Percentiles rank a stretch among this genome's conserved stretches.
These are phyloP conservation scores for Neolamprologus fasciatus DNA, from an alignment of 2,113 vertebrate genomes.

Conservation along the genomic window DNA sequence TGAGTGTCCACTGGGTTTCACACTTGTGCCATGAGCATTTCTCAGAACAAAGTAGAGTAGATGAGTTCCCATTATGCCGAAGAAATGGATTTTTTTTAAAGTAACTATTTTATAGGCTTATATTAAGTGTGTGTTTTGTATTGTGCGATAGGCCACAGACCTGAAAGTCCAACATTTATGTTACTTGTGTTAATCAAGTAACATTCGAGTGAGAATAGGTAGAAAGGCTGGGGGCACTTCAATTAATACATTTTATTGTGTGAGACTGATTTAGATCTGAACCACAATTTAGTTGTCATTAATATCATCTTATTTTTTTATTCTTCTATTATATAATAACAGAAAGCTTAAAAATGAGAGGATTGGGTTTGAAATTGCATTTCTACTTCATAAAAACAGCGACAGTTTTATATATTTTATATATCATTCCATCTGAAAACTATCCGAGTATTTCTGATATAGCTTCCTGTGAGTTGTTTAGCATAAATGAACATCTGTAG, in stretches of 20 bases:
- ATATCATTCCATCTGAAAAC: background rate
- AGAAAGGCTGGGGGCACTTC: background rate
- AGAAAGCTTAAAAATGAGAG: background rate
- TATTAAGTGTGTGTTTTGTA: background rate
- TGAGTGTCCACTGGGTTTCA: constrained; percentile 27
- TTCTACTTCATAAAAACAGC: background rate
- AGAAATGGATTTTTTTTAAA: background rate
- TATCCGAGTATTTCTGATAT: background rate
- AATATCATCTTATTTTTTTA: background rate
- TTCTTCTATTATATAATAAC: background rate
- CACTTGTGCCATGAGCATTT: background rate
- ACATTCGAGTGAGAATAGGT: background rate
- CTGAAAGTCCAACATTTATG: background rate
- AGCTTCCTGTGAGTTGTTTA: background rate
- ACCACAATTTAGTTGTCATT: background rate
- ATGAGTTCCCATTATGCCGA: background rate
- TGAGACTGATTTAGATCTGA: background rate
- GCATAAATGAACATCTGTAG: background rate
- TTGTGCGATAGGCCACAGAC: background rate
- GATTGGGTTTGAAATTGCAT: background rate
- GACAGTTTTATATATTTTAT: background rate
- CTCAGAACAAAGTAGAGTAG: background rate
- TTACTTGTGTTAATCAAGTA: background rate
- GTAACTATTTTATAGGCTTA: background rate
- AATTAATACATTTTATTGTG: background rate